Percentiles rank a stretch among this genome's conserved stretches.
Conservation (phyloP, 2,888 invertebrate genomes). For the Halocaridina rubra region DNA sequence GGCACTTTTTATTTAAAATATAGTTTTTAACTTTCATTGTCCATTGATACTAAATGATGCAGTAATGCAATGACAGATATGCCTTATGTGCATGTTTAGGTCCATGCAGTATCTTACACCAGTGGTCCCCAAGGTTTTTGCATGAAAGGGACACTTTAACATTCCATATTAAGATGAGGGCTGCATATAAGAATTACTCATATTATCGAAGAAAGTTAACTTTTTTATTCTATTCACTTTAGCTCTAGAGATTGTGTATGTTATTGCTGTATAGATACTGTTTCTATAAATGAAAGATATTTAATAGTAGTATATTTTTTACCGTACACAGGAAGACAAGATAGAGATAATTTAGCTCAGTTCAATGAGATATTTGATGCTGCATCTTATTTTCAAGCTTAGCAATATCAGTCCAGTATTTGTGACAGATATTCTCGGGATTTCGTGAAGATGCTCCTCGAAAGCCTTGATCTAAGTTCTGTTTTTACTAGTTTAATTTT, state of each 20-base stretch:
- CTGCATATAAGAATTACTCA: not conserved
- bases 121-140: not conserved
- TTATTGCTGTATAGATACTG: too few species aligned
- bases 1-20: too few species aligned
- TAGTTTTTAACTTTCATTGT: too few species aligned
- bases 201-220: not conserved
- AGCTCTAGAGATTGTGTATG: not conserved
- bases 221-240: not conserved
- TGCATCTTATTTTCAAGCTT: not conserved
- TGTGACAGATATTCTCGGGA: not conserved
- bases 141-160: not conserved
- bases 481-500: not conserved
- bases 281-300: not conserved
- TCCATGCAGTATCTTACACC: too few species aligned
- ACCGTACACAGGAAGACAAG: not conserved
- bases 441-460: not conserved
- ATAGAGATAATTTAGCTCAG: not conserved
- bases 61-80: too few species aligned
- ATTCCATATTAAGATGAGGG: not conserved
- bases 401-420: not conserved
- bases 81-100: too few species aligned
- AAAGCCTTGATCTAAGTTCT: not conserved
- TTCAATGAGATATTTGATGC: not conserved
- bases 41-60: too few species aligned
- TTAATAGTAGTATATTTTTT: not conserved